These are phyloP conservation scores for Typhlichthys subterraneus DNA, from an alignment of 2,797 vertebrate genomes.

Conservation along the genomic window DNA sequence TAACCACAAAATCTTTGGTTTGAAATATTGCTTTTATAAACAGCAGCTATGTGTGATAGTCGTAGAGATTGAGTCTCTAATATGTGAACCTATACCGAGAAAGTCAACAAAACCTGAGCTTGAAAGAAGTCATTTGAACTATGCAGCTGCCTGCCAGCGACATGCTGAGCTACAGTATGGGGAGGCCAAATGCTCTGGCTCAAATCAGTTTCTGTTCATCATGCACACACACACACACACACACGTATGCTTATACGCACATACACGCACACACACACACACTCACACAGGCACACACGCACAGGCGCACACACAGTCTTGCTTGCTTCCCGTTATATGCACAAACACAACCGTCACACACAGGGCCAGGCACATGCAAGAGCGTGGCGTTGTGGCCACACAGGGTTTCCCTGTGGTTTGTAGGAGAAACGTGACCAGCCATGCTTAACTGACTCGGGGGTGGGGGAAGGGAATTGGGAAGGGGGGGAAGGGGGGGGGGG, in stretches of 20 bases:
- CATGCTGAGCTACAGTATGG: conserved; percentile 61
- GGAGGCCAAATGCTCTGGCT: conserved; percentile 71
- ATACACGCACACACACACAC: conserved; percentile 58
- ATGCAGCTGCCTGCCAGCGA: conserved; percentile 66
- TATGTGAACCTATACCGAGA: no score
- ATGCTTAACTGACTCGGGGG: not conserved
- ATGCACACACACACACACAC: conserved; percentile 54
- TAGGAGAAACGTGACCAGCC: conserved; percentile 14
- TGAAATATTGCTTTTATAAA: no score
- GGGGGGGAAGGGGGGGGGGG: no score
- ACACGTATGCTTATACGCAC: conserved; percentile 60
- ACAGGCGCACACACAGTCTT: conserved; percentile 56
- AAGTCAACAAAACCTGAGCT: no score
- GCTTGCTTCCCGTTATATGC: conserved; percentile 29
- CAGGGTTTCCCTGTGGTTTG: not conserved
- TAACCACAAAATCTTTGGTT: no score
- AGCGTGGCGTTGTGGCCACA: conserved; percentile 12
- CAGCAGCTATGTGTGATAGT: no score
- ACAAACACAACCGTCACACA: conserved; percentile 37
- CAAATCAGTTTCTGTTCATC: conserved; percentile 70
- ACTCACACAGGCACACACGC: conserved; percentile 52
- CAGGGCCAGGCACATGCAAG: conserved; percentile 15
- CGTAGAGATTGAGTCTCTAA: no score
- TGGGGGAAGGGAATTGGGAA: no score
- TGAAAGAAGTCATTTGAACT: conserved; percentile 47